Percentiles rank a stretch among this genome's conserved stretches.
Evolutionary conservation across 1,140 invertebrate genomes (phyloP).

Genomic region (Ceratina calcarata): DNA sequence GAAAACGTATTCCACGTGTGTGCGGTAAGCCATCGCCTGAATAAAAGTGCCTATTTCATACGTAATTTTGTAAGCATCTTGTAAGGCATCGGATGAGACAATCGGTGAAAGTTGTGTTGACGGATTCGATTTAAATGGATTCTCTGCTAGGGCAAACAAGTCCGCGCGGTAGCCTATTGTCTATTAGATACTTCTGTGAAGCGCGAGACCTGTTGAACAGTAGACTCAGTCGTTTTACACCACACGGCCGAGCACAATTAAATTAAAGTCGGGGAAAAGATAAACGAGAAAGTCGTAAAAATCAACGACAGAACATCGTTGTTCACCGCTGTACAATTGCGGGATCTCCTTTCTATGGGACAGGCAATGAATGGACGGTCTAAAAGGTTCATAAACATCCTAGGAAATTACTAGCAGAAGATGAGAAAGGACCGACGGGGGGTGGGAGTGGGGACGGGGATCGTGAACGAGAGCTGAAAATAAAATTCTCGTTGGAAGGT

Average conservation of each 20-base stretch:
- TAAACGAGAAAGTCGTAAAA: not conserved
- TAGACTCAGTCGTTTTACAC: constrained; percentile 2
- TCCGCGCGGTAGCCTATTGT: not conserved
- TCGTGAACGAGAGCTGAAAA: too few species aligned
- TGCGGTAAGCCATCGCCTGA: too few species aligned
- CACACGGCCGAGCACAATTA: not conserved
- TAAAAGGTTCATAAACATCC: constrained; percentile 3
- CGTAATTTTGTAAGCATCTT: constrained; percentile 8
- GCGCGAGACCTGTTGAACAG: constrained; percentile 3
- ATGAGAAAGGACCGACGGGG: too few species aligned
- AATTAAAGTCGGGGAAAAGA: not conserved
- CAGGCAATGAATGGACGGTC: not conserved
- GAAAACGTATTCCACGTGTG: too few species aligned
- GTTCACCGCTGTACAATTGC: not conserved
- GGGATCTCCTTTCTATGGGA: not conserved
- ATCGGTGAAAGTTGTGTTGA: not conserved
- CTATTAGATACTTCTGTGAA: not conserved
- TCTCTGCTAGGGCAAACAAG: not conserved
- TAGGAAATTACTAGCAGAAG: not conserved
- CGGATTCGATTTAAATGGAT: constrained; percentile 2
- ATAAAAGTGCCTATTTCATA: too few species aligned
- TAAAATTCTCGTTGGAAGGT: not conserved
- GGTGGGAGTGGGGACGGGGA: too few species aligned
- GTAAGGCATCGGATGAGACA: not conserved
- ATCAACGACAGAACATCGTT: not conserved